Evolutionary conservation across 1,140 invertebrate genomes (phyloP).

Genomic region (Leptinotarsa texana): DNA sequence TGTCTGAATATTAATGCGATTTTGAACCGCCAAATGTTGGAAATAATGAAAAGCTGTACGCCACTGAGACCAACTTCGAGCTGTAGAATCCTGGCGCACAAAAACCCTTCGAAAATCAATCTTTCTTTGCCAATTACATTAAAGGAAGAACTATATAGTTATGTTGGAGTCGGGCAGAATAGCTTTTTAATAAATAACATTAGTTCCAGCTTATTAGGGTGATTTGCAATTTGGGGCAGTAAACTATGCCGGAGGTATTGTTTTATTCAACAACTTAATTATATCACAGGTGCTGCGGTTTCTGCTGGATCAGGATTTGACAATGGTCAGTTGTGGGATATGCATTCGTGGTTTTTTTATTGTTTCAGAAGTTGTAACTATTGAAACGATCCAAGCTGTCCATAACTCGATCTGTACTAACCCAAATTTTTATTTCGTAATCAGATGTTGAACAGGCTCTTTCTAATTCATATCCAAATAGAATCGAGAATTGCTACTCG

Average conservation of each 20-base stretch:
- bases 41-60: background rate
- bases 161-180: background rate
- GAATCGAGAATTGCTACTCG: conserved; percentile 1
- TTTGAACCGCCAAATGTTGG: too few species aligned
- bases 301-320: too few species aligned
- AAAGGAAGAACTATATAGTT: background rate
- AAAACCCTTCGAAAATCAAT: background rate
- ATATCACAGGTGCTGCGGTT: background rate
- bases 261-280: background rate
- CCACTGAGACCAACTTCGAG: background rate
- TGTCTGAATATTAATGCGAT: too few species aligned
- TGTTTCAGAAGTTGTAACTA: too few species aligned
- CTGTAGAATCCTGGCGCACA: background rate
- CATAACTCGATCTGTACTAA: background rate
- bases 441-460: background rate
- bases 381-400: background rate
- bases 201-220: background rate
- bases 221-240: background rate
- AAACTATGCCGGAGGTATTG: background rate
- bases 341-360: too few species aligned
- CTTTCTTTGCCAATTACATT: background rate
- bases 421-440: background rate
- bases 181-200: background rate
- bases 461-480: background rate
- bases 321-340: too few species aligned